Conservation (phyloP, 2,113 vertebrate species). For the Dicrurus megarhynchus region DNA sequence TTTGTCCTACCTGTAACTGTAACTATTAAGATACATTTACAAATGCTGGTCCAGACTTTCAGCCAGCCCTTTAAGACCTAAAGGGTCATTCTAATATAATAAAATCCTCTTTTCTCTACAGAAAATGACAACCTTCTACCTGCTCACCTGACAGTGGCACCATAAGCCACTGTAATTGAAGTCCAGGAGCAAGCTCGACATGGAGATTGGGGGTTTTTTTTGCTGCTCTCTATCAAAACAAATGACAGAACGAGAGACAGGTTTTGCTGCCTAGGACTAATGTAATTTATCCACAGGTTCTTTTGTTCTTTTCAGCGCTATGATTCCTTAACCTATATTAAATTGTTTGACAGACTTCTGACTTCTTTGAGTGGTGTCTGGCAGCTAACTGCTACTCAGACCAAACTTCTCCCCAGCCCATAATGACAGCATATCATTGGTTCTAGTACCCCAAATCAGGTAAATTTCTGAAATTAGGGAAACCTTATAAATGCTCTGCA, state of each 20-base stretch:
- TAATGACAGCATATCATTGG: background rate
- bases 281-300: background rate
- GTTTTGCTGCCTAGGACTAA: background rate
- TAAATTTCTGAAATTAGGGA: background rate
- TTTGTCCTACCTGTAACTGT: background rate
- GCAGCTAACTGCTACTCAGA: background rate
- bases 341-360: background rate
- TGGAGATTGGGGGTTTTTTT: background rate
- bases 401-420: background rate
- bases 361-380: background rate
- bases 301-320: background rate
- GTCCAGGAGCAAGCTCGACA: background rate
- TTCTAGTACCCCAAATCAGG: background rate
- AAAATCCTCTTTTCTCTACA: background rate
- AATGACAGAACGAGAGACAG: background rate
- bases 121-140: background rate
- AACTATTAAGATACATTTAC: background rate
- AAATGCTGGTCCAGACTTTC: background rate
- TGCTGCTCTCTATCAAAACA: background rate
- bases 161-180: background rate
- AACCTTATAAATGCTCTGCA: background rate
- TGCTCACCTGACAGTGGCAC: background rate
- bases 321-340: background rate
- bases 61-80: background rate
- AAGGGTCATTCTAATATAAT: background rate